A percentile compares a stretch with the other conserved stretches of the same genome.
phyloP scores from a whole-genome alignment of 64 coral and sea anemone genomes.

The Stichodactyla mertensii region DNA sequence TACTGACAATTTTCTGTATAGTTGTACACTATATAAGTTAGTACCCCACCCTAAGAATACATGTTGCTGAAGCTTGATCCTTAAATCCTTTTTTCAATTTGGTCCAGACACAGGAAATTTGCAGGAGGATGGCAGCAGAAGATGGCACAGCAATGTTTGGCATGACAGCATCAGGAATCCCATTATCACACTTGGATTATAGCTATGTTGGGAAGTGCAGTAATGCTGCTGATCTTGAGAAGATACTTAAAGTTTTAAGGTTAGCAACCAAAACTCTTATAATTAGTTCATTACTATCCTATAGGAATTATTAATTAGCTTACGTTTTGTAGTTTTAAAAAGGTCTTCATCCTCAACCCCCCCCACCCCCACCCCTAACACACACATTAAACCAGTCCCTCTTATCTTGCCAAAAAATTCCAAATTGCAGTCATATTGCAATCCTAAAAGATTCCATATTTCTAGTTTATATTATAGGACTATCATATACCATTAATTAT shows the following conservation, averaged over 20 bases:
- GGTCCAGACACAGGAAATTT: not conserved
- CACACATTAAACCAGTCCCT: too few relatives aligned
- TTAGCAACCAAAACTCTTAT: not conserved
- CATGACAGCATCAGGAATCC: slow-evolving; percentile 47
- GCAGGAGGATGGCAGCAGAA: not conserved
- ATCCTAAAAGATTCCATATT: too few relatives aligned
- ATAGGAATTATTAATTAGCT: not conserved
- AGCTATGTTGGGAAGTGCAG: slow-evolving; percentile 66
- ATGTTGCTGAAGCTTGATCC: not conserved
- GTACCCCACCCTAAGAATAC: not conserved
- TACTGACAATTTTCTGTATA: too few relatives aligned
- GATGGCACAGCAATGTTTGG: slow-evolving; percentile 17
- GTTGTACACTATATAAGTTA: too few relatives aligned
- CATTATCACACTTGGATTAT: slow-evolving; percentile 86
- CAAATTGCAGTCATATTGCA: too few relatives aligned
- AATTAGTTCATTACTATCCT: too few relatives aligned
- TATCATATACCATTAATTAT: not conserved
- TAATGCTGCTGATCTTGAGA: slow-evolving; percentile 71
- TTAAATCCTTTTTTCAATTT: not conserved
- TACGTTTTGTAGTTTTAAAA: not conserved
- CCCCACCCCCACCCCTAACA: too few relatives aligned
- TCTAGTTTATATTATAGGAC: too few relatives aligned
- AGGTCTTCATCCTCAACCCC: too few relatives aligned
- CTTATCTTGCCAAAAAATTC: too few relatives aligned
- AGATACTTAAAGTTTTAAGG: slow-evolving; percentile 83